Percentiles rank a stretch among this genome's conserved stretches.
Evolutionary conservation across 2,888 invertebrate species (phyloP).

Genomic region (Norana najaformis): DNA sequence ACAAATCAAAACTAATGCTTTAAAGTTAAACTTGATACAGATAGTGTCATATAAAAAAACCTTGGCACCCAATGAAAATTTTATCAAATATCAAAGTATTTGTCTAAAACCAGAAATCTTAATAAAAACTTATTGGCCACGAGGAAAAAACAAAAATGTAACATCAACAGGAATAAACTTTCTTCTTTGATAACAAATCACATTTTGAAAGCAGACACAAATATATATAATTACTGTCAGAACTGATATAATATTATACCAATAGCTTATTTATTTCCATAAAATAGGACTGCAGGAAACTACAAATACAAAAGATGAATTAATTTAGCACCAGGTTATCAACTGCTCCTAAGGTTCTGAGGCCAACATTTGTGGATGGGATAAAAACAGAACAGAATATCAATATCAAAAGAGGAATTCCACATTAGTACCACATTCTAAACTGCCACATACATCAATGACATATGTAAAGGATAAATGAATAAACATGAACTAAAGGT

Average conservation of each 20-base stretch:
- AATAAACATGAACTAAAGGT: background rate
- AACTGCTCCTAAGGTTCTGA: too few species aligned
- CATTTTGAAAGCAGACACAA: background rate
- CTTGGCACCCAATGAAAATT: background rate
- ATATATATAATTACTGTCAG: background rate
- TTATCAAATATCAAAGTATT: too few species aligned
- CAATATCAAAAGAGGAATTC: background rate
- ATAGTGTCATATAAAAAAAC: background rate
- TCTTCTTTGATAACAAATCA: background rate
- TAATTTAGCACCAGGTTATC: background rate
- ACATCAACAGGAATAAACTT: background rate
- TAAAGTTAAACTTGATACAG: background rate
- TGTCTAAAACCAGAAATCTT: background rate
- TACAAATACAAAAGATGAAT: background rate
- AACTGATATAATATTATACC: constrained; percentile 1
- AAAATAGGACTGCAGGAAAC: background rate
- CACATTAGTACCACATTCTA: background rate
- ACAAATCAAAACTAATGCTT: background rate
- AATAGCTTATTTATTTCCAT: background rate
- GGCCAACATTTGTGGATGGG: background rate
- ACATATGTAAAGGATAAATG: background rate
- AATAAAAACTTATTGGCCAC: background rate
- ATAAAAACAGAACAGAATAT: background rate
- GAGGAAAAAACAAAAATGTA: background rate
- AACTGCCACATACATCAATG: background rate